phyloP scores from a whole-genome alignment of 2,888 invertebrate genomes.

The Leptogaster cylindrica region DNA sequence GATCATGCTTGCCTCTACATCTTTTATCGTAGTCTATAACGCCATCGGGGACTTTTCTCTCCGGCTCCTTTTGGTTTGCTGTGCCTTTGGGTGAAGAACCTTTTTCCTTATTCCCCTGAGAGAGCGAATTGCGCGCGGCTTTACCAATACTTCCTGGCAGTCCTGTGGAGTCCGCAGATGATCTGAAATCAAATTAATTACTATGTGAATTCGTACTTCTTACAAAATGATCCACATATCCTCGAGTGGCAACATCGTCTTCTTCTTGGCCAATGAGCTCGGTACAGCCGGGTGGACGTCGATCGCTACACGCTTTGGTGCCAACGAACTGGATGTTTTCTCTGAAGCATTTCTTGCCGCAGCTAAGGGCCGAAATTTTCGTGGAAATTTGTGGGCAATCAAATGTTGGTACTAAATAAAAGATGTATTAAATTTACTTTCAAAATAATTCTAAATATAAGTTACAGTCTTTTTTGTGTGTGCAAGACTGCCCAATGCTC shows the following conservation, averaged over 20 bases:
- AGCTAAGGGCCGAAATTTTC: conserved; percentile 58
- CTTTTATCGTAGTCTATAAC: conserved; percentile 85
- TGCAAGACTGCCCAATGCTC: conserved; percentile 82
- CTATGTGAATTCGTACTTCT: conserved; percentile 37
- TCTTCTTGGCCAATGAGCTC: too few species aligned
- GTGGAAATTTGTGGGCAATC: too few species aligned
- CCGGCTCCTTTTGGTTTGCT: conserved; percentile 56
- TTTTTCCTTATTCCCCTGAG: conserved; percentile 56
- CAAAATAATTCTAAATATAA: conserved; percentile 54
- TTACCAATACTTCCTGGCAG: conserved; percentile 56
- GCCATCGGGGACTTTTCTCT: conserved; percentile 66
- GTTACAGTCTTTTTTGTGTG: conserved; percentile 62
- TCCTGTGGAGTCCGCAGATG: conserved; percentile 55
- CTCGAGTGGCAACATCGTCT: conserved; percentile 78
- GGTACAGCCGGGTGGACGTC: too few species aligned
- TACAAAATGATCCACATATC: conserved; percentile 68
- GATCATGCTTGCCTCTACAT: conserved; percentile 82
- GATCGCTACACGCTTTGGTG: too few species aligned
- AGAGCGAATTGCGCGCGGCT: conserved; percentile 48
- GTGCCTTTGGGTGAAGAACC: conserved; percentile 42
- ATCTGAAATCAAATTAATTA: conserved; percentile 21
- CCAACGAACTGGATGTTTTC: too few species aligned
- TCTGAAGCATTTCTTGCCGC: conserved; percentile 52
- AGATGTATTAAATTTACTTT: not conserved
- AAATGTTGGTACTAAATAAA: conserved; percentile 56